Evolutionary conservation across 2,888 invertebrate genomes (phyloP).

Genomic region (Ectemnius continuus): DNA sequence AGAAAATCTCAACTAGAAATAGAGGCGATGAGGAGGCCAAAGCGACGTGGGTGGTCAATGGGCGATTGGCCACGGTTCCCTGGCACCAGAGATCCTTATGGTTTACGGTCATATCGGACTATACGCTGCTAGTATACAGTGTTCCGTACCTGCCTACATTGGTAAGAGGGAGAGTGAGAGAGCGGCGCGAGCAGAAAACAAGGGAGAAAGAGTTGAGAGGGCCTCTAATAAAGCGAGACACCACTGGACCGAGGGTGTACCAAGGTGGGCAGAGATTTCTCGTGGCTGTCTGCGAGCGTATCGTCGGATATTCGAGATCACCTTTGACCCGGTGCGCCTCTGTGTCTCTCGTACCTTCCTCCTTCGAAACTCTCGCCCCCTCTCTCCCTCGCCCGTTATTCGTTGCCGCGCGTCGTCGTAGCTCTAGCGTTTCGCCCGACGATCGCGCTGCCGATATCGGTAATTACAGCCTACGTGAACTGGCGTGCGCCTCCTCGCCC

Average conservation of each 20-base stretch:
- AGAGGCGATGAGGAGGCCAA: constrained; percentile 32
- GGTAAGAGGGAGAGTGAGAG: constrained; percentile 39
- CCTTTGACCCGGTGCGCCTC: constrained; percentile 46
- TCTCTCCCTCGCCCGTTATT: constrained; percentile 17
- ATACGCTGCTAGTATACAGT: constrained; percentile 37
- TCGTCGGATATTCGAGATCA: constrained; percentile 49
- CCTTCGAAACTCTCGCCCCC: constrained; percentile 14
- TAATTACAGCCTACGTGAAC: constrained; percentile 59
- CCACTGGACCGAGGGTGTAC: constrained; percentile 23
- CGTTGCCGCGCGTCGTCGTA: constrained; percentile 23
- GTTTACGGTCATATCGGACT: constrained; percentile 58
- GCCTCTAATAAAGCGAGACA: constrained; percentile 8
- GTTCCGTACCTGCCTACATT: constrained; percentile 50
- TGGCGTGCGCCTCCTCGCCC: constrained; percentile 45
- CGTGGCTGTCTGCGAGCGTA: constrained; percentile 41
- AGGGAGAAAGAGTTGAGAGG: neutral
- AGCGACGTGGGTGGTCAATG: constrained; percentile 67
- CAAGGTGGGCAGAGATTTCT: constrained; percentile 56
- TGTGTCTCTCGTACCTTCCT: constrained; percentile 37
- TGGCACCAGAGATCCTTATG: constrained; percentile 49
- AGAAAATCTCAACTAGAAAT: constrained; percentile 32
- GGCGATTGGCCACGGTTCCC: constrained; percentile 55
- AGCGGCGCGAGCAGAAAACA: neutral
- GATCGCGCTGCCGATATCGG: constrained; percentile 60
- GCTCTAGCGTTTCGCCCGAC: constrained; percentile 43